Percentiles rank a stretch among this genome's conserved stretches.
These are phyloP conservation scores for Alectura lathami DNA, from an alignment of 2,113 vertebrate species.

Conservation along the genomic window DNA sequence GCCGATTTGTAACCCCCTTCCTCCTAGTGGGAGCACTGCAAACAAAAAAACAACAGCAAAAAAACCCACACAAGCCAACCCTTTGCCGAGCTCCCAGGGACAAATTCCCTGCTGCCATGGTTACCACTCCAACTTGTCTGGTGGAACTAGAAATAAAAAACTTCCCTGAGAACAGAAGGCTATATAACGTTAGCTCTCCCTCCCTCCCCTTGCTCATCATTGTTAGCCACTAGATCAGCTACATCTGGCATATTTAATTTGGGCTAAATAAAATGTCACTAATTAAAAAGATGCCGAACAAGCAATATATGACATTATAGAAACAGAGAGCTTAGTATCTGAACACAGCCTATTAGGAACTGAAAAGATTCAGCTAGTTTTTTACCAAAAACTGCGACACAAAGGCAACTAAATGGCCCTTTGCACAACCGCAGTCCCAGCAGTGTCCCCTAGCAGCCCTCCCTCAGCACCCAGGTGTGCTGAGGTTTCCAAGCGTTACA, in stretches of 20 bases:
- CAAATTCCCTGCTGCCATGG: slow-evolving; percentile 43
- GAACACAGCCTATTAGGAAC: neutral
- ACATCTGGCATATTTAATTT: slow-evolving; percentile 52
- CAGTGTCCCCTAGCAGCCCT: neutral
- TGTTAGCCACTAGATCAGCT: slow-evolving; percentile 53
- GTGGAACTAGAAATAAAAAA: slow-evolving; percentile 43
- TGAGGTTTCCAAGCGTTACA: neutral
- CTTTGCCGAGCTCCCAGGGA: slow-evolving; percentile 30
- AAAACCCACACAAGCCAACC: slow-evolving; percentile 17
- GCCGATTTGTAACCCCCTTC: neutral
- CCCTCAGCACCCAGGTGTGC: neutral
- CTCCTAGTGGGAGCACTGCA: neutral
- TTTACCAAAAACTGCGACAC: slow-evolving; percentile 33
- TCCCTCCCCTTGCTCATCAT: slow-evolving; percentile 34
- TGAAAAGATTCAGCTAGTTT: slow-evolving; percentile 3
- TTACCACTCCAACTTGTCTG: slow-evolving; percentile 54
- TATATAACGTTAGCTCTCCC: slow-evolving; percentile 39
- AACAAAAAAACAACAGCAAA: slow-evolving; percentile 9
- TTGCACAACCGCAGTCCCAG: neutral
- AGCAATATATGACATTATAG: neutral
- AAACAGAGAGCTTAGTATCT: neutral
- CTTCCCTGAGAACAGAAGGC: slow-evolving; percentile 60
- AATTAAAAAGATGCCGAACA: slow-evolving; percentile 41
- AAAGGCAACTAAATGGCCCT: slow-evolving; percentile 19
- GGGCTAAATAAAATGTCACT: slow-evolving; percentile 52